A percentile compares a stretch with the other conserved stretches of the same genome.
Conservation (phyloP, 2,113 vertebrate genomes). For the Cromileptes altivelis region DNA sequence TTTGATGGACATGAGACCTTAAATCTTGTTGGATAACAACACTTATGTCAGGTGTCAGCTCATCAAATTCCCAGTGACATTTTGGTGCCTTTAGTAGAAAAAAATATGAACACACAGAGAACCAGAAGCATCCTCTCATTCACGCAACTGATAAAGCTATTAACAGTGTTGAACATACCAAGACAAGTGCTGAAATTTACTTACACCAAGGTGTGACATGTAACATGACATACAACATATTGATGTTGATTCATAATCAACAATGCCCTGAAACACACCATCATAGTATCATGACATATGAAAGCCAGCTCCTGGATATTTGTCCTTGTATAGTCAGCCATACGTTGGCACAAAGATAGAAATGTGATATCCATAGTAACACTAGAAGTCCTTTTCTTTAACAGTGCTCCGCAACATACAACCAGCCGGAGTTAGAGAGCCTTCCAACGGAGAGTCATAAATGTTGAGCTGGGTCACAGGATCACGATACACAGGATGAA, state of each 20-base stretch:
- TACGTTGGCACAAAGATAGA: too few species aligned
- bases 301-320: background rate
- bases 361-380: too few species aligned
- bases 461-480: background rate
- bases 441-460: background rate
- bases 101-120: background rate
- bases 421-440: background rate
- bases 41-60: background rate
- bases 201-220: background rate
- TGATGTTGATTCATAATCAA: background rate
- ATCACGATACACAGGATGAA: background rate
- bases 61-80: background rate
- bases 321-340: background rate
- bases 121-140: background rate
- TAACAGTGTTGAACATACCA: background rate
- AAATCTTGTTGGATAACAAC: background rate
- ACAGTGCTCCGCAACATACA: background rate
- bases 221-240: background rate
- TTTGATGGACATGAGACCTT: too few species aligned
- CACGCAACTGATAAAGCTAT: background rate
- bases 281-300: background rate
- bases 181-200: background rate
- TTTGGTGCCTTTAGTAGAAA: constrained; percentile 15
- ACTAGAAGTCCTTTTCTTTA: constrained; percentile 1
- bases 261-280: background rate